phyloP scores from a whole-genome alignment of 2,888 invertebrate genomes.

The Trisateles emortualis region DNA sequence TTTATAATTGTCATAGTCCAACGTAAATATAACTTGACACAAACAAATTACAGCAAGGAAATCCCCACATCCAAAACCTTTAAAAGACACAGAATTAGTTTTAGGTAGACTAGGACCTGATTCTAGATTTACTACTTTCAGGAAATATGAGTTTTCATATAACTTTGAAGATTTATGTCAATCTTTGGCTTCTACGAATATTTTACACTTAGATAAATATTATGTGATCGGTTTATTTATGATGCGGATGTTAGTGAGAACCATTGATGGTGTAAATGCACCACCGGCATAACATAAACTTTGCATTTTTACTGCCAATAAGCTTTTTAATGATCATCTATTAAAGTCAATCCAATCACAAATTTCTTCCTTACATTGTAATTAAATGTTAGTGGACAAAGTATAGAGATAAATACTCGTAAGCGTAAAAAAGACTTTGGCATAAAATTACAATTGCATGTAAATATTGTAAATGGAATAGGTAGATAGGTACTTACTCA shows the following conservation, averaged over 20 bases:
- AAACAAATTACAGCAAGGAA: not conserved
- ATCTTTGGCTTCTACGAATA: slow-evolving; percentile 1
- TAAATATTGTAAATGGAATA: not conserved
- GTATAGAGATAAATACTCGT: too few species aligned
- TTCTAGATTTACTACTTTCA: not conserved
- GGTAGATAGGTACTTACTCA: slow-evolving; percentile 4
- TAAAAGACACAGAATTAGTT: not conserved
- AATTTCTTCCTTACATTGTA: too few species aligned
- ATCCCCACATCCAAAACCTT: not conserved
- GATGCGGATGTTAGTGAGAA: slow-evolving; percentile 6
- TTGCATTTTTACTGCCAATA: slow-evolving; percentile 1
- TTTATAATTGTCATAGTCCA: too few species aligned
- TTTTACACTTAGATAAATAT: slow-evolving; percentile 1
- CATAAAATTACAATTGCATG: not conserved
- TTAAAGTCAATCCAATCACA: too few species aligned
- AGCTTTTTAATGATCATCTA: not conserved
- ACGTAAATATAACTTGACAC: too few species aligned
- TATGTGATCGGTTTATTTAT: slow-evolving; percentile 1
- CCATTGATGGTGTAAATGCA: not conserved
- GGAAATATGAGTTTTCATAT: not conserved
- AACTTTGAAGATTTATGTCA: not conserved
- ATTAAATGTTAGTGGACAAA: too few species aligned
- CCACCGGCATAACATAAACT: not conserved
- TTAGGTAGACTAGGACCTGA: too few species aligned
- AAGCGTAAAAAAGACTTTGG: too few species aligned